Evolutionary conservation across 2,113 vertebrate species (phyloP).

Genomic region (Hassar affinis): DNA sequence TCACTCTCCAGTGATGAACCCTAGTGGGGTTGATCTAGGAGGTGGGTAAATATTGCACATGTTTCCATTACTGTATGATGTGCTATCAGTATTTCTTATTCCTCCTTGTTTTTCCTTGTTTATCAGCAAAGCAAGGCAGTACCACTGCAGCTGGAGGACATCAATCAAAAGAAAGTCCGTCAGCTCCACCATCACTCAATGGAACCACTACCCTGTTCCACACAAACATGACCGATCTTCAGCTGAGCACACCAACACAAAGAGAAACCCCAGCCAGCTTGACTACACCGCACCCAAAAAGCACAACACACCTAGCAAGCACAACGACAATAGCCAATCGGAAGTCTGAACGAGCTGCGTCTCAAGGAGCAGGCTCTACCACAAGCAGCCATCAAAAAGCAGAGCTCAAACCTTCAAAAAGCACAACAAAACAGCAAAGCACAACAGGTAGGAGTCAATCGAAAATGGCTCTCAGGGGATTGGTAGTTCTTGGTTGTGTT

Average conservation of each 20-base stretch:
- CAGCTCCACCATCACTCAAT: slow-evolving; percentile 13
- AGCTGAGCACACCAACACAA: slow-evolving; percentile 18
- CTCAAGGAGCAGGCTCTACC: slow-evolving; percentile 10
- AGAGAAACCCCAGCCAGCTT: slow-evolving; percentile 7
- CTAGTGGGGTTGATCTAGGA: slow-evolving; percentile 6
- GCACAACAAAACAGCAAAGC: slow-evolving; percentile 12
- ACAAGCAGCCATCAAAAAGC: neutral
- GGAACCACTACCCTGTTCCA: neutral
- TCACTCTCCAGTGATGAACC: neutral
- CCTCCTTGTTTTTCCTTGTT: neutral
- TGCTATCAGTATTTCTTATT: neutral
- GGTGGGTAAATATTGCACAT: slow-evolving; percentile 19
- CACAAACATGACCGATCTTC: slow-evolving; percentile 29
- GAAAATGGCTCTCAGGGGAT: neutral
- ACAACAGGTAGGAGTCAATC: slow-evolving; percentile 28
- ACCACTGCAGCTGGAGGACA: neutral
- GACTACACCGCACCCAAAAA: slow-evolving; percentile 26
- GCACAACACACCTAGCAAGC: slow-evolving; percentile 4
- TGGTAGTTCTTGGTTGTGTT: slow-evolving; percentile 12
- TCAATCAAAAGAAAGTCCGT: slow-evolving; percentile 20
- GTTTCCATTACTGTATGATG: neutral
- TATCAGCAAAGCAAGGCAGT: slow-evolving; percentile 31
- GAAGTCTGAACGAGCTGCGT: neutral
- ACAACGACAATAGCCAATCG: neutral
- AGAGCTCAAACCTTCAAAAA: slow-evolving; percentile 6